Evolutionary conservation across 1,140 invertebrate genomes (phyloP).

Genomic region (Plectrocnemia conspersa): DNA sequence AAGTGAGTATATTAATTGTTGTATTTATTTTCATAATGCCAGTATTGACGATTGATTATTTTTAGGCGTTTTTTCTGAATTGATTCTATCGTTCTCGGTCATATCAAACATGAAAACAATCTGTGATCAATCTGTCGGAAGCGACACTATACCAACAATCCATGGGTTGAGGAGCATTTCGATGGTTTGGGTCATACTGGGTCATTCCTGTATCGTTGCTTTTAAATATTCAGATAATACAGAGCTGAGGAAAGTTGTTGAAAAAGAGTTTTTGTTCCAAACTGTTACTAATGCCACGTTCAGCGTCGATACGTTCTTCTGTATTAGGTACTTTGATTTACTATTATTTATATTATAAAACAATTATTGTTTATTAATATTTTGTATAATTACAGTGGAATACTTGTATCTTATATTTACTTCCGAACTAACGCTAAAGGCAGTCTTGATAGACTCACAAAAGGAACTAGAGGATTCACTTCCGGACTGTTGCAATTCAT

Average conservation of each 20-base stretch:
- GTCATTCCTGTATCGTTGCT: conserved; percentile 79
- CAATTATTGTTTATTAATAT: conserved; percentile 4
- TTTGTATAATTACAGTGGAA: conserved; percentile 58
- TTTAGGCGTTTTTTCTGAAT: conserved; percentile 60
- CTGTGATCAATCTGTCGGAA: conserved; percentile 70
- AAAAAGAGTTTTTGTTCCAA: conserved; percentile 77
- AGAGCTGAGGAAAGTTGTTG: conserved; percentile 69
- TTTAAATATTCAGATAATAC: conserved; percentile 85
- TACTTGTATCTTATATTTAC: conserved; percentile 78
- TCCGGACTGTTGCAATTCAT: conserved; percentile 69
- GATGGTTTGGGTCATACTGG: conserved; percentile 90
- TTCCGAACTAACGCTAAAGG: conserved; percentile 76
- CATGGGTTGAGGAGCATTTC: conserved; percentile 79
- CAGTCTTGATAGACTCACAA: conserved; percentile 68
- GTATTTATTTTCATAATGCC: conserved; percentile 2
- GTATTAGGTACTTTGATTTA: conserved; percentile 55
- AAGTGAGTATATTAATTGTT: conserved; percentile 38
- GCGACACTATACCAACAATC: conserved; percentile 75
- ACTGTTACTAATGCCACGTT: conserved; percentile 81
- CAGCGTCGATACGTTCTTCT: conserved; percentile 91
- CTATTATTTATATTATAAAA: too few relatives aligned
- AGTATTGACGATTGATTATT: too few relatives aligned
- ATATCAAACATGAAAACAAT: conserved; percentile 70
- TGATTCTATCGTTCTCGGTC: conserved; percentile 75
- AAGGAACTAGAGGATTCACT: conserved; percentile 64